A percentile compares a stretch with the other conserved stretches of the same genome.
Evolutionary conservation across 2,888 invertebrate species (phyloP).

Genomic region (Limnephilus marmoratus): DNA sequence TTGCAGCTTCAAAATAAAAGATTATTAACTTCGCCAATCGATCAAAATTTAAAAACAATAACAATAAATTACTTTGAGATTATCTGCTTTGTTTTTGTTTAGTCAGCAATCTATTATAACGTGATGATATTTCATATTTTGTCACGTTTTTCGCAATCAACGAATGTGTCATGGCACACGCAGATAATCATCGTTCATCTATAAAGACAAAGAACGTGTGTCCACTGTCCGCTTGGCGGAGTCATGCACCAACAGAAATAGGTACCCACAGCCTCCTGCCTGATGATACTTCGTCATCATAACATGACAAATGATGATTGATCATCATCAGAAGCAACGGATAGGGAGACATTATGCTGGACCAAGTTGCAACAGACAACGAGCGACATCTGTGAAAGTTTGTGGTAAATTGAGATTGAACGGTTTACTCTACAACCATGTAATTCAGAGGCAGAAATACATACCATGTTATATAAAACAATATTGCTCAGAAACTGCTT

Average conservation of each 20-base stretch:
- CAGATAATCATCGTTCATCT: background rate
- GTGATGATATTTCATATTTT: background rate
- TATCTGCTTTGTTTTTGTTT: background rate
- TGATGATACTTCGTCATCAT: background rate
- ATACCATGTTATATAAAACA: background rate
- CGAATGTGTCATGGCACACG: background rate
- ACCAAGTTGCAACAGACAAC: background rate
- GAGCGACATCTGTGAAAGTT: background rate
- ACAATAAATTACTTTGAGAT: background rate
- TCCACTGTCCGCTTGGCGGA: background rate
- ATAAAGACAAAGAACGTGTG: background rate
- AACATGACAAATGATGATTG: constrained; percentile 2
- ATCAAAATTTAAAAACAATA: background rate
- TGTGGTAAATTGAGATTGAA: background rate
- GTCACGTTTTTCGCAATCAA: background rate
- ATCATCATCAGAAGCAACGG: background rate
- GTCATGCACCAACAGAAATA: background rate
- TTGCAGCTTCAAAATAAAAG: background rate
- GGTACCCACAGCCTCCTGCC: background rate
- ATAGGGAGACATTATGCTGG: background rate
- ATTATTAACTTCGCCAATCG: background rate
- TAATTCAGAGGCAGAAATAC: background rate
- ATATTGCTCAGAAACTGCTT: background rate
- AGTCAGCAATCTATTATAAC: background rate
- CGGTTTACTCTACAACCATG: background rate